Evolutionary conservation across 2,797 vertebrate species (phyloP).

Genomic region (Sebastes taczanowskii): DNA sequence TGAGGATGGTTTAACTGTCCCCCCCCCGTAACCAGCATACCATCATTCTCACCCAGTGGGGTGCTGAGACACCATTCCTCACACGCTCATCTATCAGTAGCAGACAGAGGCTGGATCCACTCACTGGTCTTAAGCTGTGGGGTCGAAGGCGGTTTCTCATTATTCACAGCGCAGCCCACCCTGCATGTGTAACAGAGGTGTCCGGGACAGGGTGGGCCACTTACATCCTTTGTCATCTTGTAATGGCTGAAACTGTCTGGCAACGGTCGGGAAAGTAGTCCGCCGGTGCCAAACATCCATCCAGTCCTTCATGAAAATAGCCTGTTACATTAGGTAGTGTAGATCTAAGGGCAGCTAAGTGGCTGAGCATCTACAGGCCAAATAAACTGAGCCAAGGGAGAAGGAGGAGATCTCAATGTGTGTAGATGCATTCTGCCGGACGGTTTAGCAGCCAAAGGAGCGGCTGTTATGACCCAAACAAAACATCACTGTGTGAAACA

Average conservation of each 20-base stretch:
- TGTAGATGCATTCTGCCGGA: constrained; percentile 30
- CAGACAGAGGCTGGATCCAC: constrained; percentile 36
- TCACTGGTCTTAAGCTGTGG: constrained; percentile 12
- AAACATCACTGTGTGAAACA: constrained; percentile 61
- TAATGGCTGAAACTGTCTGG: constrained; percentile 36
- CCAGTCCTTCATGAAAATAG: constrained; percentile 20
- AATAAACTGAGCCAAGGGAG: constrained; percentile 23
- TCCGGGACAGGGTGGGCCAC: constrained; percentile 20
- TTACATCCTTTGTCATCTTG: constrained; percentile 44
- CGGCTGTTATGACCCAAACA: constrained; percentile 54
- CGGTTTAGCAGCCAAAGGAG: constrained; percentile 27
- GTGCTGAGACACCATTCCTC: constrained; percentile 39
- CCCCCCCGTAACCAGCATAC: neutral
- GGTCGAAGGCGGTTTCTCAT: constrained; percentile 45
- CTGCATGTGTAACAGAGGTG: constrained; percentile 10
- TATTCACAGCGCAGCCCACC: constrained; percentile 27
- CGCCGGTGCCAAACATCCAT: constrained; percentile 25
- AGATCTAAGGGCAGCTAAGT: constrained; percentile 52
- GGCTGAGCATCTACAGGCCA: constrained; percentile 50
- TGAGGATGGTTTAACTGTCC: constrained; percentile 15
- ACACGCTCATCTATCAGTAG: constrained; percentile 51
- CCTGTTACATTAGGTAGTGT: constrained; percentile 40
- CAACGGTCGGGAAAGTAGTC: constrained; percentile 9
- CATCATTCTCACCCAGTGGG: constrained; percentile 27
- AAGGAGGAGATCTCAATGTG: constrained; percentile 22